These are phyloP conservation scores for Grammomys surdaster DNA, from an alignment of 2,113 vertebrate species.

Conservation along the genomic window DNA sequence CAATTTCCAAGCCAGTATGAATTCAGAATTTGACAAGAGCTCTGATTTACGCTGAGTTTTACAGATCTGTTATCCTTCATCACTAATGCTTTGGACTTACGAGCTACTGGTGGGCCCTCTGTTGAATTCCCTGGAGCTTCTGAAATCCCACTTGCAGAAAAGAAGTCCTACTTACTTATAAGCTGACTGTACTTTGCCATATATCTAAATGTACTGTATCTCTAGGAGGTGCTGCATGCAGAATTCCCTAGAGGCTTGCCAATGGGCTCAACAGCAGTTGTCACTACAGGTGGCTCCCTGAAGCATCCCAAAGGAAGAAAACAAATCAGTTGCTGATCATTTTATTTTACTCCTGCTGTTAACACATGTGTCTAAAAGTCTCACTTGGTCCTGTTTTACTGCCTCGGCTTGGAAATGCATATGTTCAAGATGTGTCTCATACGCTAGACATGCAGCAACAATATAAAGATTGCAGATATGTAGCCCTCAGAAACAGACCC, in stretches of 20 bases:
- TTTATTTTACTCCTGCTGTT: slow-evolving; percentile 8
- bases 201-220: background rate
- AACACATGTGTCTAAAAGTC: slow-evolving; percentile 26
- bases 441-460: no score
- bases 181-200: background rate
- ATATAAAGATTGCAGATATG: background rate
- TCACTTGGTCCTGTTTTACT: background rate
- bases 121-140: background rate
- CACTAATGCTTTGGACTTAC: background rate
- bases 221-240: background rate
- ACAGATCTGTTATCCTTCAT: slow-evolving; percentile 4
- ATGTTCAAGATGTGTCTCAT: background rate
- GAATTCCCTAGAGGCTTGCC: background rate
- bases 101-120: background rate
- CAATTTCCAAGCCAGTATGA: slow-evolving; percentile 11
- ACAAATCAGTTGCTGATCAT: slow-evolving; percentile 35
- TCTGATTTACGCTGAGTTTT: background rate
- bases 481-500: background rate
- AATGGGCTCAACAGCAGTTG: background rate
- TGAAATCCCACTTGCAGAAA: background rate
- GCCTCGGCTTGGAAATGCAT: background rate
- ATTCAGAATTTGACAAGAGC: slow-evolving; percentile 51
- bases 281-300: slow-evolving; percentile 35
- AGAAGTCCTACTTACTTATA: background rate
- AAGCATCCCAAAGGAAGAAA: slow-evolving; percentile 14